Evolutionary conservation across 2,888 invertebrate genomes (phyloP).

Genomic region (Ditula angustiorana): DNA sequence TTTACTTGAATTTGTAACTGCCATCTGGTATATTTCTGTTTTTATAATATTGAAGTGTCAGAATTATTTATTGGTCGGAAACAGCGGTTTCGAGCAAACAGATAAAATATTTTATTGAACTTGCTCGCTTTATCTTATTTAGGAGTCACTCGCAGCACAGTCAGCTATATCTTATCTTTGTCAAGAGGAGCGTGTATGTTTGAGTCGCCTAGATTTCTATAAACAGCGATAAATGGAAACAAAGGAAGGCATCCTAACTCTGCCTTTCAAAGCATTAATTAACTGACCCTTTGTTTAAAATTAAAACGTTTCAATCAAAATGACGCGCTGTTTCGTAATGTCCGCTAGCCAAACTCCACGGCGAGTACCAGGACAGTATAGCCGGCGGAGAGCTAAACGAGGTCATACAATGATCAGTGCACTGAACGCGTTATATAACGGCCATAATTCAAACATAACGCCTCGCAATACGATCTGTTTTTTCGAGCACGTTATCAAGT

Average conservation of each 20-base stretch:
- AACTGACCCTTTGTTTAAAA: slow-evolving; percentile 21
- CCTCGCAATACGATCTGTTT: slow-evolving; percentile 44
- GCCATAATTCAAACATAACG: slow-evolving; percentile 38
- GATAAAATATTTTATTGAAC: slow-evolving; percentile 1
- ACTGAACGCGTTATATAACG: slow-evolving; percentile 36
- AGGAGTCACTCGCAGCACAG: neutral
- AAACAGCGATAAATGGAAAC: slow-evolving; percentile 8
- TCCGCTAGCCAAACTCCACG: slow-evolving; percentile 28
- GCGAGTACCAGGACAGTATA: slow-evolving; percentile 30
- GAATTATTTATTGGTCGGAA: slow-evolving; percentile 15
- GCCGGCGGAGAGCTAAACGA: slow-evolving; percentile 11
- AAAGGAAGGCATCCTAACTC: neutral
- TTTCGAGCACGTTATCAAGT: slow-evolving; percentile 58
- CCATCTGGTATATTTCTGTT: neutral
- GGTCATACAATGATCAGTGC: slow-evolving; percentile 34
- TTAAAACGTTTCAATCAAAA: slow-evolving; percentile 5
- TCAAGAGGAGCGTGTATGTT: slow-evolving; percentile 4
- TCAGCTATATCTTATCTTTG: slow-evolving; percentile 24
- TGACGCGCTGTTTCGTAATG: slow-evolving; percentile 23
- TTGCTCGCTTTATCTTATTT: slow-evolving; percentile 6
- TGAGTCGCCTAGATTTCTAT: neutral
- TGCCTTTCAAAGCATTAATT: slow-evolving; percentile 7
- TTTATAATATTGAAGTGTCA: slow-evolving; percentile 3
- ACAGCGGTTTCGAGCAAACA: neutral
- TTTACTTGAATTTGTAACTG: slow-evolving; percentile 1